Evolutionary conservation across 1,140 invertebrate genomes (phyloP).

Genomic region (Drosophila carrolli): DNA sequence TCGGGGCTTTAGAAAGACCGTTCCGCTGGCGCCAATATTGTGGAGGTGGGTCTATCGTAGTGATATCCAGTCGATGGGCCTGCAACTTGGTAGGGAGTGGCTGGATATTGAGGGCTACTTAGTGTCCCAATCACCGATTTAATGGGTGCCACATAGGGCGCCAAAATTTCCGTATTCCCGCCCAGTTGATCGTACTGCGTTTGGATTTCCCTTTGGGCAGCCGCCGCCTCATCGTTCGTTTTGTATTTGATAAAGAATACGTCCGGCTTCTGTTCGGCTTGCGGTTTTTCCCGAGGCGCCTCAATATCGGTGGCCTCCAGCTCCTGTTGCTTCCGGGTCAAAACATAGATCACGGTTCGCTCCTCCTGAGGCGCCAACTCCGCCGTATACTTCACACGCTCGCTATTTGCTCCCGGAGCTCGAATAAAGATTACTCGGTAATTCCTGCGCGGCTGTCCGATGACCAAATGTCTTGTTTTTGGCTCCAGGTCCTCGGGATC

Average conservation of each 20-base stretch:
- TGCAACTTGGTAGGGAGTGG: conserved; percentile 2
- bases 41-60: conserved; percentile 43
- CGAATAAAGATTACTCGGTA: conserved; percentile 95
- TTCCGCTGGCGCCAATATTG: conserved; percentile 41
- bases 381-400: conserved; percentile 87
- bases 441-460: conserved; percentile 88
- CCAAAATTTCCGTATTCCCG: conserved; percentile 64
- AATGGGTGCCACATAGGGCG: conserved; percentile 61
- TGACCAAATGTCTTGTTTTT: conserved; percentile 64
- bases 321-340: conserved; percentile 88
- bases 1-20: conserved; percentile 3
- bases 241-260: conserved; percentile 91
- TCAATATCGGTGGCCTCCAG: conserved; percentile 64
- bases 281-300: conserved; percentile 85
- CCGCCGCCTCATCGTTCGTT: conserved; percentile 86
- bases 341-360: conserved; percentile 93
- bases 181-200: conserved; percentile 74
- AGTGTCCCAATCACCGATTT: conserved; percentile 59
- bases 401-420: conserved; percentile 88
- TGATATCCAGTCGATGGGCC: conserved; percentile 25
- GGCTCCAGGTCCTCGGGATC: conserved; percentile 60
- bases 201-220: conserved; percentile 77
- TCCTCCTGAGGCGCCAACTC: conserved; percentile 89
- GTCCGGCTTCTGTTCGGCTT: conserved; percentile 88
- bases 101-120: conserved; percentile 13